A percentile compares a stretch with the other conserved stretches of the same genome.
Conservation (phyloP, 2,797 vertebrate genomes). For the Cuculus canorus region DNA sequence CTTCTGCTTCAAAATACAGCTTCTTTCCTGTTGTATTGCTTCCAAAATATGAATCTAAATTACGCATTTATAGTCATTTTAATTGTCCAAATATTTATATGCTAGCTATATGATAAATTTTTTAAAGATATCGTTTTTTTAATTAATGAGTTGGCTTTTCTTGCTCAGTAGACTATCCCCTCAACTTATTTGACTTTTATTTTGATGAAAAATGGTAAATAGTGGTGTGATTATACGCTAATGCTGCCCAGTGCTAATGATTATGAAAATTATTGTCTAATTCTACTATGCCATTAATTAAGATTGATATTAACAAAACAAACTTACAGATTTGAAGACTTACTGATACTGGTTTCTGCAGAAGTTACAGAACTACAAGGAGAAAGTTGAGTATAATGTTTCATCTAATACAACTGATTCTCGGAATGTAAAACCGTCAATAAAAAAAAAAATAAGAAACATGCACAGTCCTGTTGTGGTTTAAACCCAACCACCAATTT, state of each 20-base stretch:
- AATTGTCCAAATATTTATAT: not conserved
- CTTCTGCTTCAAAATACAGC: not conserved
- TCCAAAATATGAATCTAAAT: not conserved
- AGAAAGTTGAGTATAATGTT: not conserved
- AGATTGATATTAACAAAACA: not conserved
- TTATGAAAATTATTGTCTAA: not conserved
- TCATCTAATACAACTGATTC: not conserved
- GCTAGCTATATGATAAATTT: not conserved
- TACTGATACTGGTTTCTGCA: not conserved
- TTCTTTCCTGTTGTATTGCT: not conserved
- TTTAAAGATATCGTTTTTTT: not conserved
- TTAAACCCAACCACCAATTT: no score
- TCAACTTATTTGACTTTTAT: not conserved
- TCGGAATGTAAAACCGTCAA: not conserved
- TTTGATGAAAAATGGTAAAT: not conserved
- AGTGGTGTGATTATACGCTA: not conserved
- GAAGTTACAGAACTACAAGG: not conserved
- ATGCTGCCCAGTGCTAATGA: not conserved
- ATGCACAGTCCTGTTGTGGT: no score
- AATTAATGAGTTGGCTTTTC: not conserved
- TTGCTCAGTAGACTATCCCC: not conserved
- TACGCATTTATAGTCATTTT: not conserved
- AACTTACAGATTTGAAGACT: not conserved
- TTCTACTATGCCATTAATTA: not conserved
- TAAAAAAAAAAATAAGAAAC: not conserved